These are phyloP conservation scores for Andrena haemorrhoa DNA, from an alignment of 2,888 invertebrate species.

Conservation along the genomic window DNA sequence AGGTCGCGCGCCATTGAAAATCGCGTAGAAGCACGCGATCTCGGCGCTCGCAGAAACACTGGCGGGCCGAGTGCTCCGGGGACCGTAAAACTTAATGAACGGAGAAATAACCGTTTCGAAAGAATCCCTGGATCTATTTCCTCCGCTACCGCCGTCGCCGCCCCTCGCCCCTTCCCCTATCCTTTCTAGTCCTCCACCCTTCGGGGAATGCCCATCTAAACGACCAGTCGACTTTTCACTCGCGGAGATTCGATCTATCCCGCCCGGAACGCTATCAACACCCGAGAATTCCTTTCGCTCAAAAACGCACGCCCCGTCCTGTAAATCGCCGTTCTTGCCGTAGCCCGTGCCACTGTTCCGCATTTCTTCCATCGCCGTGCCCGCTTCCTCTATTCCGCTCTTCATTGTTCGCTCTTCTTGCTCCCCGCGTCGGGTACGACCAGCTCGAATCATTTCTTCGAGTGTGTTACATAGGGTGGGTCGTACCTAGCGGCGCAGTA, in stretches of 20 bases:
- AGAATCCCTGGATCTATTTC: constrained; percentile 68
- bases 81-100: constrained; percentile 76
- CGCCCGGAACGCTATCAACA: constrained; percentile 58
- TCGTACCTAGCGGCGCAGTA: background rate
- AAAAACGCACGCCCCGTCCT: constrained; percentile 31
- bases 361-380: background rate
- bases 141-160: constrained; percentile 27
- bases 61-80: constrained; percentile 44
- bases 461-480: background rate
- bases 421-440: background rate
- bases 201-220: constrained; percentile 51
- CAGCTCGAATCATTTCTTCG: background rate
- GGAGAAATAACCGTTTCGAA: constrained; percentile 74
- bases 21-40: constrained; percentile 64
- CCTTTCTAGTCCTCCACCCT: constrained; percentile 25
- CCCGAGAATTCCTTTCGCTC: constrained; percentile 44
- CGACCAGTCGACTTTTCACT: constrained; percentile 60
- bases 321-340: constrained; percentile 56
- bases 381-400: background rate
- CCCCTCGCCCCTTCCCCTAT: constrained; percentile 36
- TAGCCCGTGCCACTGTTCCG: constrained; percentile 3
- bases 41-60: constrained; percentile 61
- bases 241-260: constrained; percentile 61
- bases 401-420: constrained; percentile 18
- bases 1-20: constrained; percentile 82